Conservation (phyloP, 2,797 vertebrate species). For the Rhabdomys pumilio region DNA sequence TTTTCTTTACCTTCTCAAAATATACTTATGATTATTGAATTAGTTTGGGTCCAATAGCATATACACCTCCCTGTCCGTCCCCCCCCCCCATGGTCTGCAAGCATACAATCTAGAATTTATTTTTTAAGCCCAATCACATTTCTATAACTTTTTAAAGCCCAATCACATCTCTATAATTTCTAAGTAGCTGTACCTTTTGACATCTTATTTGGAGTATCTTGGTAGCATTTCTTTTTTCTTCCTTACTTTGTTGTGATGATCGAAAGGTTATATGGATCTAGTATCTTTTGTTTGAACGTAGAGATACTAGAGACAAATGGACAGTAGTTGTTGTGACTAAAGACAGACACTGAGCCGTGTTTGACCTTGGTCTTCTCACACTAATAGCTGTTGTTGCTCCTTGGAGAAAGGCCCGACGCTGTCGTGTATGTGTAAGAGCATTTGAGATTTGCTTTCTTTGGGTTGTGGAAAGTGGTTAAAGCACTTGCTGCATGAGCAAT, state of each 20-base stretch:
- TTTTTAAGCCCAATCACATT: not conserved
- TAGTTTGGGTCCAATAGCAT: not conserved
- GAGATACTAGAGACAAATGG: not conserved
- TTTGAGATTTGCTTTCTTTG: not conserved
- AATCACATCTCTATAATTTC: not conserved
- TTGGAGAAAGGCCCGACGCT: not conserved
- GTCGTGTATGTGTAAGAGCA: not conserved
- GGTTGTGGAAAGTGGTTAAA: not conserved
- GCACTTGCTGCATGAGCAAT: not conserved
- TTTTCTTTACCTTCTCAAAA: not conserved
- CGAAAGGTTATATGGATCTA: not conserved
- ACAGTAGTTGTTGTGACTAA: constrained; percentile 23
- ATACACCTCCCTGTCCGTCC: not conserved
- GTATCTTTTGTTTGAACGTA: constrained; percentile 1
- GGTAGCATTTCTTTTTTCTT: not conserved
- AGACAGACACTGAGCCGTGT: not conserved
- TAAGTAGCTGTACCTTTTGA: not conserved
- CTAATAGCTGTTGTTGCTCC: not conserved
- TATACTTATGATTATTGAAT: not conserved
- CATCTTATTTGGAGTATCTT: not conserved
- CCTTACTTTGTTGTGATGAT: not conserved
- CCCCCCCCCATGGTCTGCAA: not conserved
- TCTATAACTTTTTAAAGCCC: not conserved
- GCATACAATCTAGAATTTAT: not conserved
- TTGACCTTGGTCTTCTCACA: not conserved